A percentile compares a stretch with the other conserved stretches of the same genome.
These are phyloP conservation scores for Acrossocheilus wenchowensis DNA, from an alignment of 2,797 vertebrate genomes.

Conservation along the genomic window DNA sequence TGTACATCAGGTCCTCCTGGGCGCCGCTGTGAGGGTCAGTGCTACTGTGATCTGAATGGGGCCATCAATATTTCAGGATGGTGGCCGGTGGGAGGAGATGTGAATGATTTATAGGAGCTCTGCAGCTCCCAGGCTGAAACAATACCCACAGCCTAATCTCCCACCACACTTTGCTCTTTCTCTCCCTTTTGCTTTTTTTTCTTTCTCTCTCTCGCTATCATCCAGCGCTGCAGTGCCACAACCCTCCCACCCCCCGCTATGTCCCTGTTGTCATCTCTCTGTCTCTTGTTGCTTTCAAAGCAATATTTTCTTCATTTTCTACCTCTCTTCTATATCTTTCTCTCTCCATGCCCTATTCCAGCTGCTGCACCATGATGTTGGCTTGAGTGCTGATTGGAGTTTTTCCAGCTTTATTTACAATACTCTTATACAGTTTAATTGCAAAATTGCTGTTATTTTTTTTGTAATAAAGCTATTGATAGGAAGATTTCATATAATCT, in stretches of 20 bases:
- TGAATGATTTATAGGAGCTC: constrained; percentile 62
- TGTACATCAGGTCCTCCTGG: constrained; percentile 67
- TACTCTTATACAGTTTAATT: too few relatives aligned
- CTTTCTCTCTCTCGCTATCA: background rate
- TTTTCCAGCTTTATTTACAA: background rate
- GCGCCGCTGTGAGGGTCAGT: constrained; percentile 76
- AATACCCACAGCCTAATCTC: constrained; percentile 43
- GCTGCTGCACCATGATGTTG: background rate
- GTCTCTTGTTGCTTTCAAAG: constrained; percentile 38
- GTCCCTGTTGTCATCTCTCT: constrained; percentile 31
- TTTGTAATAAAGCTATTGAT: background rate
- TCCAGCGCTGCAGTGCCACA: background rate
- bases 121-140: constrained; percentile 49
- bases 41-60: constrained; percentile 81
- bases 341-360: background rate
- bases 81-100: constrained; percentile 69
- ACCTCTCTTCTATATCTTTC: constrained; percentile 1
- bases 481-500: background rate
- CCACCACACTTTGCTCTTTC: constrained; percentile 13
- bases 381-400: background rate
- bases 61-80: constrained; percentile 82
- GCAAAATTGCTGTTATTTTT: background rate
- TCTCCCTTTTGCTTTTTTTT: constrained; percentile 22
- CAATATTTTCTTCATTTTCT: constrained; percentile 33
- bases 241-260: background rate